phyloP scores from a whole-genome alignment of 2,113 vertebrate genomes.

The Smithornis capensis region DNA sequence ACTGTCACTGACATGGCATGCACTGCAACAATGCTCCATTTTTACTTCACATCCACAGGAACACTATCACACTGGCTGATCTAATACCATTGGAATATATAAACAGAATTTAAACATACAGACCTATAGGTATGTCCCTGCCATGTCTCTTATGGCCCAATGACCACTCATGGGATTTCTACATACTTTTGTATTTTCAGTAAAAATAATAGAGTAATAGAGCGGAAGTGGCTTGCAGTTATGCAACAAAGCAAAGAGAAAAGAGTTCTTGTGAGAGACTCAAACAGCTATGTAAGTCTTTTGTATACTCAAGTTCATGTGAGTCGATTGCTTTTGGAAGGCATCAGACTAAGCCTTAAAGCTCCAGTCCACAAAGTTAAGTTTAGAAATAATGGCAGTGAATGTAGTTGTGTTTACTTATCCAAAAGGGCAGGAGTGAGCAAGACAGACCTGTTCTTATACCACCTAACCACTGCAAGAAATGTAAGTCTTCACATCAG shows the following conservation, averaged over 20 bases:
- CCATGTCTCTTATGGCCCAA: neutral
- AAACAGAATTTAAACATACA: neutral
- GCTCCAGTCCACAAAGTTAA: neutral
- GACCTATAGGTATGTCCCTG: neutral
- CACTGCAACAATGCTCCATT: neutral
- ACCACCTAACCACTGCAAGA: neutral
- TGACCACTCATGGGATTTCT: neutral
- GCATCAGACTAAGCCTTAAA: neutral
- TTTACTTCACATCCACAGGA: neutral
- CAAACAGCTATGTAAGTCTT: neutral
- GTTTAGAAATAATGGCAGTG: neutral
- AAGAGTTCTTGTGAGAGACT: neutral
- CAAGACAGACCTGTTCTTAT: slow-evolving; percentile 4
- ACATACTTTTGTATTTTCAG: neutral
- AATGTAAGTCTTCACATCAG: neutral
- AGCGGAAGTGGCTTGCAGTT: neutral
- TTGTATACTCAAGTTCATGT: neutral
- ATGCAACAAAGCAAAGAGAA: neutral
- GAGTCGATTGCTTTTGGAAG: neutral
- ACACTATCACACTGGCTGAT: neutral
- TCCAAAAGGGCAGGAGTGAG: neutral
- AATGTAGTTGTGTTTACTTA: neutral
- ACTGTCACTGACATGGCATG: neutral
- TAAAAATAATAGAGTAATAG: neutral
- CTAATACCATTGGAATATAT: neutral